Base-by-base conservation (phyloP, 2,113 vertebrate species). In the Pachycephala philippinensis region DNA sequence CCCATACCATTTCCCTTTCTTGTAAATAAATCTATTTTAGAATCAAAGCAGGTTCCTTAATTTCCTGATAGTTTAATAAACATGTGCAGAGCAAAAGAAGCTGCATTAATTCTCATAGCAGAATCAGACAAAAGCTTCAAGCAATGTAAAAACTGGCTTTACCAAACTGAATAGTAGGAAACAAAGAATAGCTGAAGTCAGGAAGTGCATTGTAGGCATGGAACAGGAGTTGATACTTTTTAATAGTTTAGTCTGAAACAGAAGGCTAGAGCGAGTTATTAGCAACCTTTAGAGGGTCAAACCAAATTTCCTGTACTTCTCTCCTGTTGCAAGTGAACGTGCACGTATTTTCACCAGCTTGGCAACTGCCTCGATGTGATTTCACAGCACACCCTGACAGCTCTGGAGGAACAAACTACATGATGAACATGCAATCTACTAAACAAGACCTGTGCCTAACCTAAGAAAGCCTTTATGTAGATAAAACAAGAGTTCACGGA, bases 31-130 rank as follows among this genome's bases (percentile, higher is more conserved):
- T 52, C 52, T 89, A 37, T 70, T 87, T 92, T 87, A 90, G 82
- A 93, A 97, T 93, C 70, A 92, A 92, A 93, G 79, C 69, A 87
- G 59, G 96, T 96, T 95, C 77, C 84, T 96, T 93, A 76, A 84
- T 95, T 97, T 92, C 95, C 86, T 96, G 89, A 69, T 70, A 92
- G 79, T 96, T 97, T 97, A 97, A 95, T 97, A 98, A 98, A 97
- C 94, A 95, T 30, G 91, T 79, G 71, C 47, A 69, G 70, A 95
- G 91, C 84, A 93, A 95, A 95, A 90, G 74, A 95, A 93, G 66
- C 37, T 90, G 53, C 6, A 23, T 84, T 95, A 97, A 68, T 91
- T 95, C 90, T 89, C 92, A 79, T 61, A 95, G 52, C 95, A 97
- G 94, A 92, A 79, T 87, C 87, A 93, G 89, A 91, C 23, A 74